Evolutionary conservation across 2,888 invertebrate genomes (phyloP), one percentile per base, ranked within the genome.

Genomic region (Cyclophora punctaria): DNA sequence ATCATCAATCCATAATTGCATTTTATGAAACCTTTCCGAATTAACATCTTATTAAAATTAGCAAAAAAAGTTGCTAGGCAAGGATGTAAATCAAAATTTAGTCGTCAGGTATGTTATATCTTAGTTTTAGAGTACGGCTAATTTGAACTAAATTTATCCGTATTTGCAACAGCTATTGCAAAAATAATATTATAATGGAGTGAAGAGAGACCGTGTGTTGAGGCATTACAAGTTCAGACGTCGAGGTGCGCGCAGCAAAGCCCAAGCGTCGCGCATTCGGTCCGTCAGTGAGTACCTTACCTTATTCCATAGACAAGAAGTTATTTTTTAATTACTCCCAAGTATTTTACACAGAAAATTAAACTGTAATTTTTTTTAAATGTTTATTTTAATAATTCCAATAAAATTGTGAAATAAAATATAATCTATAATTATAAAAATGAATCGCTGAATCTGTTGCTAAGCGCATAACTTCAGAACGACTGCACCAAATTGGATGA

Each of bases 141-240:
- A 20, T 20, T 20, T 20, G 20, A 20, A 20, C 20, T 20, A 20
- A 20, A 20, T 20, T 20, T 20, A 20, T 20, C 20, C 20, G 20
- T 20, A 20, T 20, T 20, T 53, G 58, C 48, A 49, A 52, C 50
- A 59, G 52, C 35, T 63, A 60, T 71, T 71, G 69, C 67, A 64
- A 59, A 69, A 63, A 63, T 20, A 20, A 20, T 20, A 49, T 54
- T 55, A 55, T 53, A 55, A 59, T 53, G 54, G 53, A 47, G 20
- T 44, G 48, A 44, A 51, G 56, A 58, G 56, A 41, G 35, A 50
- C 45, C 41, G 7, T 33, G 35, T 56, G 55, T 55, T 57, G 47
- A 45, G 48, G 57, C 71, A 72, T 64, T 58, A 60, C 53, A 49
- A 55, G 56, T 60, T 52, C 55, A 65, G 60, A 55, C 59, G 60